Evolutionary conservation across 2,113 vertebrate species (phyloP), one percentile per base, ranked within the genome.

Genomic region (Ciconia boyciana): DNA sequence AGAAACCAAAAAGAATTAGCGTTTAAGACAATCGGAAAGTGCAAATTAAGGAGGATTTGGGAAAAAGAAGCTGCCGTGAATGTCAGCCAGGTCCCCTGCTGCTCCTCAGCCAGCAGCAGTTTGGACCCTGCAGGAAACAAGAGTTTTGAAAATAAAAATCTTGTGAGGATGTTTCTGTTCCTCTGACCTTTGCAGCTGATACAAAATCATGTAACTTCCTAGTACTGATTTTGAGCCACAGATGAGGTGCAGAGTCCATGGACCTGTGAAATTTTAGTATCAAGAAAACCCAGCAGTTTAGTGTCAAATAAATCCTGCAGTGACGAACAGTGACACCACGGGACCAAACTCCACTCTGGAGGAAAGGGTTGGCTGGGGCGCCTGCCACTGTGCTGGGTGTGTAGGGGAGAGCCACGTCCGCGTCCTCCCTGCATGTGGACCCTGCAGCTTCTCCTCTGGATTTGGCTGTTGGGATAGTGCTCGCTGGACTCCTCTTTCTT

Each of bases 321-420:
- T 13, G 3, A 5, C 0, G 3, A 64, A 20, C 36, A 12, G 24
- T 29, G 41, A 28, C 10, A 11, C 22, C 41, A 21, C 3, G 7
- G 60, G 60, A 32, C 48, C 48, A 65, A 20, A 34, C 31, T 34
- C 36, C 8, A 4, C 24, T 52, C 60, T 54, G 61, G 48, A 65
- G 61, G 48, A 28, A 7, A 16, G 36, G 31, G 17, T 43, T 65
- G 31, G 48, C 39, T 21, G 17, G 61, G 29, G 31, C 0, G 3
- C 17, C 17, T 21, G 77, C 16, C 3, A 3, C 76, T 43, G 36
- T 6, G 6, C 72, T 46, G 51, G 70, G 52, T 17, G 15, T 4
- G 25, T 16, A 4, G 9, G 26, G 44, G 11, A 61, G 34, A 36
- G 49, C 36, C 55, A 31, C 6, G 26, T 31, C 74, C 3, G 4